Evolutionary conservation across 2,797 vertebrate species (phyloP), one percentile per base, ranked within the genome.

Genomic region (Pipistrellus kuhlii): DNA sequence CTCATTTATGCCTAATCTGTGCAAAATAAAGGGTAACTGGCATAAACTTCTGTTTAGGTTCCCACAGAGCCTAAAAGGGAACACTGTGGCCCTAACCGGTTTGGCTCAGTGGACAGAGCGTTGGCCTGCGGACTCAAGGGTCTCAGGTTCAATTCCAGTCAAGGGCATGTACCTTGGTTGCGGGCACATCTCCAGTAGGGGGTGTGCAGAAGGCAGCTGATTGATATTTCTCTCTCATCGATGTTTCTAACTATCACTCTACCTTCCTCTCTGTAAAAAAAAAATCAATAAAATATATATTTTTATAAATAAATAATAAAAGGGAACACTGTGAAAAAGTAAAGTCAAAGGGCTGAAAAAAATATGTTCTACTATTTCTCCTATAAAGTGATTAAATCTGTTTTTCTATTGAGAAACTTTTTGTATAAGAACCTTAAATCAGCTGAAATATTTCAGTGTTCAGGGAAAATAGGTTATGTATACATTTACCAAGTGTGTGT

Each of bases 371-470:
- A 69, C 72, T 23, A 73, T 62, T 92, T 88, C 15, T 77, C 46
- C 51, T 12, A 71, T 66, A 81, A 86, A 32, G 75, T 12, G 48
- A 48, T 13, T 66, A 72, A 55, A 32, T 6, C 64, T 81, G 46
- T 55, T 94, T 92, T 78, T 41, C 51, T 88, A 21, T 32, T 64
- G 30, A 83, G 71, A 93, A 93, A 84, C 3, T 62, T 90, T 48
- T 87, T 35, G 25, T 38, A 68, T 20, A 32, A 88, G 6, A 82
- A 48, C 14, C 38, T 64, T 8, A 32, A 85, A 87, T 89, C 23
- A 94, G 73, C 44, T 41, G 44, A 71, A 94, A 81, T 2, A 57
- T 46, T 68, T 92, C 38, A 55, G 32, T n/a, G 44, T 82, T 76
- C 68, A 78, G 76, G 66, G 64, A 85, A 86, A 90, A 77, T 32